Evolutionary conservation across 2,113 vertebrate genomes (phyloP).

Genomic region (Chionomys nivalis): DNA sequence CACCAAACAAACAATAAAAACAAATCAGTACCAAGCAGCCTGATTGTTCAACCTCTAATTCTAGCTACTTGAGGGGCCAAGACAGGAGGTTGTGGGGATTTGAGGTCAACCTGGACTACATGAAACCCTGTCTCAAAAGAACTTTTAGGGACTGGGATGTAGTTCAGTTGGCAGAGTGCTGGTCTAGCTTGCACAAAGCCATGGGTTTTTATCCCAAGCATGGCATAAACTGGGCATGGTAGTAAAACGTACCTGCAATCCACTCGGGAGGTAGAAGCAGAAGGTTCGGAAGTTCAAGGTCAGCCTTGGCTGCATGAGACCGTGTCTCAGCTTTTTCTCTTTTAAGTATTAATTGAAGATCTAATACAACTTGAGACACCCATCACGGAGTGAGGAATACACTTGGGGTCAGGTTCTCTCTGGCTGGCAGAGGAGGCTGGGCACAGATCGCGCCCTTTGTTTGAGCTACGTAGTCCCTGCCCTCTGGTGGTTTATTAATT

Average conservation of each 20-base stretch:
- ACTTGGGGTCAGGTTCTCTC: neutral
- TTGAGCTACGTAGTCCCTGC: conserved; percentile 12
- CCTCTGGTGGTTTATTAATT: conserved; percentile 71
- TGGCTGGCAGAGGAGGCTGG: neutral
- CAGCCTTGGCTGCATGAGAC: neutral
- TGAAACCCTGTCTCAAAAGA: neutral
- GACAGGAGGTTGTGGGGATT: neutral
- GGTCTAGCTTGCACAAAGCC: neutral
- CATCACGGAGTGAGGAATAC: neutral
- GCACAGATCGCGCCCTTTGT: neutral
- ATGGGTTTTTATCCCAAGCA: neutral
- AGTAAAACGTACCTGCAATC: neutral
- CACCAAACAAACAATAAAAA: neutral
- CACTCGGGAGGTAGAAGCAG: neutral
- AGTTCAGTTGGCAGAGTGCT: neutral
- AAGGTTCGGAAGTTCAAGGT: neutral
- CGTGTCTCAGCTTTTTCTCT: neutral
- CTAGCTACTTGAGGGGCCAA: neutral
- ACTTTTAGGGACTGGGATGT: neutral
- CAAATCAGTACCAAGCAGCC: neutral
- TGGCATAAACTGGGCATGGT: neutral
- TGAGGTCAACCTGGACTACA: neutral
- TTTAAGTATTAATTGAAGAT: neutral
- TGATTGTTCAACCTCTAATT: neutral
- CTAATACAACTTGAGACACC: neutral